Percentiles rank a stretch among this genome's conserved stretches.
Conservation (phyloP, 2,888 invertebrate genomes). For the Drosophila demipolita region DNA sequence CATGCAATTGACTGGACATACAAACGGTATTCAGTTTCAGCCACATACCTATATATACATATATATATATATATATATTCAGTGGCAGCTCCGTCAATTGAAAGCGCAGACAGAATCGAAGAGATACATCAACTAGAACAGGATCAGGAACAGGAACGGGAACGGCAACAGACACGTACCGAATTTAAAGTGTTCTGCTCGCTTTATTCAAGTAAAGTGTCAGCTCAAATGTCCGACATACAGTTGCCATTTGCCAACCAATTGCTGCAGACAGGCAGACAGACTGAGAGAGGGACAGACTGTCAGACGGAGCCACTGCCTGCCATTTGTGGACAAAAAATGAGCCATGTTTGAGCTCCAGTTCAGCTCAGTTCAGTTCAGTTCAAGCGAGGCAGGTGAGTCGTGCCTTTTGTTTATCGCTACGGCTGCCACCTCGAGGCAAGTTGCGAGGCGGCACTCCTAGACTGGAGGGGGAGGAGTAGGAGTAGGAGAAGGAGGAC, state of each 20-base stretch:
- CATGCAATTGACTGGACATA: conserved; percentile 46
- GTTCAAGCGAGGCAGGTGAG: conserved; percentile 2
- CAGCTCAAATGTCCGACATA: conserved; percentile 30
- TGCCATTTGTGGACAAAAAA: conserved; percentile 59
- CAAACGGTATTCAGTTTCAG: neutral
- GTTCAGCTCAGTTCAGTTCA: neutral
- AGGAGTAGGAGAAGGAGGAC: neutral
- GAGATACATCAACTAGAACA: neutral
- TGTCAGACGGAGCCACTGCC: conserved; percentile 1
- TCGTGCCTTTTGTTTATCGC: conserved; percentile 53
- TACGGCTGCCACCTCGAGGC: conserved; percentile 35
- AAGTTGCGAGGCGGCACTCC: conserved; percentile 22
- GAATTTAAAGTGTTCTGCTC: conserved; percentile 31
- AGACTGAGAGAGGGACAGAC: neutral
- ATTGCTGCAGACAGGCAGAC: conserved; percentile 28
- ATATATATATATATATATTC: conserved; percentile 1
- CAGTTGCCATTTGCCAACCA: conserved; percentile 36
- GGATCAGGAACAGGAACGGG: neutral
- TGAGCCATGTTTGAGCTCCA: conserved; percentile 47
- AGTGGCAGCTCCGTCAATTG: conserved; percentile 36
- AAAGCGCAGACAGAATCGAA: conserved; percentile 28
- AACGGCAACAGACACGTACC: conserved; percentile 13
- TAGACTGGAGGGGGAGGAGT: neutral
- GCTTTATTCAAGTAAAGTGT: conserved; percentile 27
- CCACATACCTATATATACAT: neutral